Percentiles rank a stretch among this genome's conserved stretches.
Evolutionary conservation across 1,140 invertebrate species (phyloP).

Genomic region (Zaprionus taronus): DNA sequence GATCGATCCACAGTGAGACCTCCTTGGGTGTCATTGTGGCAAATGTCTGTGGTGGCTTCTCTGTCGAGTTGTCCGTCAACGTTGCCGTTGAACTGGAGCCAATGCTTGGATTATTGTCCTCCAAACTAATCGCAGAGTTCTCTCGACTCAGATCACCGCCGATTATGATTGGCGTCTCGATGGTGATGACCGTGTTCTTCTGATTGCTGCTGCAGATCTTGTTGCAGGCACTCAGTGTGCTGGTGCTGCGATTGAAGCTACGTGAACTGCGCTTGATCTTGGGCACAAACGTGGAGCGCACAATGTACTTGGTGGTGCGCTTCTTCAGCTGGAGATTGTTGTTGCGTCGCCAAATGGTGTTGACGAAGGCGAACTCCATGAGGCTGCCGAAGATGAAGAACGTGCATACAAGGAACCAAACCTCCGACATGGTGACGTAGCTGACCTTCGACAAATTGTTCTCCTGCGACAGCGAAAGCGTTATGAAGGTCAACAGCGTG

Average conservation of each 20-base stretch:
- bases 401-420: slow-evolving; percentile 94
- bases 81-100: slow-evolving; percentile 42
- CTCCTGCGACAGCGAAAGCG: slow-evolving; percentile 90
- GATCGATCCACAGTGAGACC: slow-evolving; percentile 93
- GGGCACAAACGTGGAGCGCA: slow-evolving; percentile 92
- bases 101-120: slow-evolving; percentile 47
- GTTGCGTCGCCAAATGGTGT: slow-evolving; percentile 93
- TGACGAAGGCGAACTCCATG: slow-evolving; percentile 95
- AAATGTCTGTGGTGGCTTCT: slow-evolving; percentile 64
- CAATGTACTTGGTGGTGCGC: slow-evolving; percentile 92
- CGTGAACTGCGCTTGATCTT: slow-evolving; percentile 87
- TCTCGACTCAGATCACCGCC: slow-evolving; percentile 50
- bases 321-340: slow-evolving; percentile 93
- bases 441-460: slow-evolving; percentile 94
- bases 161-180: slow-evolving; percentile 70
- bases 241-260: slow-evolving; percentile 85
- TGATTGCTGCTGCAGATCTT: slow-evolving; percentile 64
- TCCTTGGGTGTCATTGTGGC: slow-evolving; percentile 94
- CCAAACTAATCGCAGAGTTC: slow-evolving; percentile 60
- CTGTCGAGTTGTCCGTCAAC: slow-evolving; percentile 32
- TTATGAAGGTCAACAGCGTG: slow-evolving; percentile 95
- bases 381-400: slow-evolving; percentile 94
- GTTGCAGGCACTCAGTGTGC: slow-evolving; percentile 85
- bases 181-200: slow-evolving; percentile 67
- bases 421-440: slow-evolving; percentile 94